Conservation (phyloP, 1,140 invertebrate species). For the Trigoniulus corallinus region DNA sequence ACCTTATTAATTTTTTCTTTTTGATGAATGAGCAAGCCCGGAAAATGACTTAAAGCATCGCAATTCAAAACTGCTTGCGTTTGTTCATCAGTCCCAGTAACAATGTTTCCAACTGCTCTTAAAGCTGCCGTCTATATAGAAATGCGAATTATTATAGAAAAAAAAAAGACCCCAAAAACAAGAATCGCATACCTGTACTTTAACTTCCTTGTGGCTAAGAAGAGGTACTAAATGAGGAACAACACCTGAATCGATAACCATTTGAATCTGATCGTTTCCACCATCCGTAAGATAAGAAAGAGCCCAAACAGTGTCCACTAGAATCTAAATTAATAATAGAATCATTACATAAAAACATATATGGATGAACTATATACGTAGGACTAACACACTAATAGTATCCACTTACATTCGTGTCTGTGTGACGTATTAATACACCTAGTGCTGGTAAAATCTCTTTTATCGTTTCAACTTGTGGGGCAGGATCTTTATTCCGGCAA, state of each 20-base stretch:
- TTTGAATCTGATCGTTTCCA: constrained; percentile 96
- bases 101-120: constrained; percentile 94
- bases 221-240: constrained; percentile 89
- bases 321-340: constrained; percentile 42
- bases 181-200: constrained; percentile 47
- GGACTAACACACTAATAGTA: constrained; percentile 7
- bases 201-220: constrained; percentile 88
- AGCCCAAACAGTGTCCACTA: constrained; percentile 98
- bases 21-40: constrained; percentile 67
- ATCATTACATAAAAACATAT: neutral
- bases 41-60: constrained; percentile 83
- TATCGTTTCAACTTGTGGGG: constrained; percentile 69
- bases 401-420: constrained; percentile 76
- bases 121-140: constrained; percentile 95
- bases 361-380: neutral
- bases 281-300: constrained; percentile 96
- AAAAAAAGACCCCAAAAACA: too few relatives aligned
- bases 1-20: constrained; percentile 62
- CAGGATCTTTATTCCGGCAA: constrained; percentile 89
- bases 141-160: constrained; percentile 34
- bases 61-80: constrained; percentile 87
- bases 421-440: constrained; percentile 82
- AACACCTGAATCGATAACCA: constrained; percentile 92
- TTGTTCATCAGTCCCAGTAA: constrained; percentile 96
- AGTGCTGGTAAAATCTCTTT: constrained; percentile 85